phyloP scores from a whole-genome alignment of 2,113 vertebrate genomes.

The Heliornis fulica region DNA sequence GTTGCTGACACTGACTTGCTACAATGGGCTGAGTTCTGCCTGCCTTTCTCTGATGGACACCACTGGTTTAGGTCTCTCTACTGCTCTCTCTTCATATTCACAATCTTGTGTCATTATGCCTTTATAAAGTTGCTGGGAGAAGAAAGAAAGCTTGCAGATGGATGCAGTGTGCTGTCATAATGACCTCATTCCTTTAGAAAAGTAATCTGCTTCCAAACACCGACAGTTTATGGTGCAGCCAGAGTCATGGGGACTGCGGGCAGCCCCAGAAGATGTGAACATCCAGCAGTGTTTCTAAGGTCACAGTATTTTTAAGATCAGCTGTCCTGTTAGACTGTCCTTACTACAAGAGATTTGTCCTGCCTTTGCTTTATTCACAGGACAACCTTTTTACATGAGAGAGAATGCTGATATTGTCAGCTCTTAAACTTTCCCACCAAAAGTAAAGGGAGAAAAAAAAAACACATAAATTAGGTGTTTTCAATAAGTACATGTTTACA shows the following conservation, averaged over 20 bases:
- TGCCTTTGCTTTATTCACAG: background rate
- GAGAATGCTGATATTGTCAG: background rate
- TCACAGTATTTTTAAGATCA: no score
- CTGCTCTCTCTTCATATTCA: background rate
- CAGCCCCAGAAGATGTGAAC: background rate
- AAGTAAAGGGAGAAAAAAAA: background rate
- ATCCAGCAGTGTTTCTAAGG: background rate
- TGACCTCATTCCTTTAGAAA: background rate
- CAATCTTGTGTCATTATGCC: background rate
- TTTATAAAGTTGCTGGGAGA: background rate
- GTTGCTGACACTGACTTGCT: background rate
- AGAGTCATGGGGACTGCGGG: rapidly evolving
- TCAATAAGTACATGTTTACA: background rate
- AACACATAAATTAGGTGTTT: background rate
- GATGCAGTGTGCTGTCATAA: background rate
- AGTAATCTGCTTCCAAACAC: background rate
- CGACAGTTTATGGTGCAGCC: background rate
- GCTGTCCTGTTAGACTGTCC: background rate
- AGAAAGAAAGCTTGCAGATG: background rate
- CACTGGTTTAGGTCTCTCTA: background rate
- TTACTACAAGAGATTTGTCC: background rate
- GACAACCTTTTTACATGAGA: background rate
- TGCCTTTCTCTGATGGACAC: background rate
- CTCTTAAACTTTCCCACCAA: background rate
- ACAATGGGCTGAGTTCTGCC: background rate